Percentiles rank a stretch among this genome's conserved stretches.
These are phyloP conservation scores for Otus sunia DNA, from an alignment of 2,113 vertebrate species.

Conservation along the genomic window DNA sequence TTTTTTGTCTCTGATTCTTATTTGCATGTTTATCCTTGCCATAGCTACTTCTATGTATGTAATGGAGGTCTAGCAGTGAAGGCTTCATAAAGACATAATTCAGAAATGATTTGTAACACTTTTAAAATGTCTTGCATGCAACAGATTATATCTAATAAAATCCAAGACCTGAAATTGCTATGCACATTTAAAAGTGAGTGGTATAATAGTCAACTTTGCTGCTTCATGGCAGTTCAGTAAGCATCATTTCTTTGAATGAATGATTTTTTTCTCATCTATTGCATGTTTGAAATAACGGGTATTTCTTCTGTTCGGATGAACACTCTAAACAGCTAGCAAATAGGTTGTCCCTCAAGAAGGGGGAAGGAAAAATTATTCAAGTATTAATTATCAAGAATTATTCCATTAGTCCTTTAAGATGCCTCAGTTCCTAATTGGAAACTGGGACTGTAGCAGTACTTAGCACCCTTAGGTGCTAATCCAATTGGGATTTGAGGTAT, in stretches of 20 bases:
- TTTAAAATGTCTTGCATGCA: neutral
- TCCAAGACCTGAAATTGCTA: neutral
- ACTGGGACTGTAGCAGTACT: neutral
- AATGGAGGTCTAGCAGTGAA: neutral
- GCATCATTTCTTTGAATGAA: neutral
- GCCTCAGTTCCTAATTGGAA: neutral
- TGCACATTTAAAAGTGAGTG: neutral
- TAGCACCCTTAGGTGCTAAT: neutral
- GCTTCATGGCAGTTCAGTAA: neutral
- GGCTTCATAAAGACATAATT: neutral
- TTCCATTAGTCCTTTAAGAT: neutral
- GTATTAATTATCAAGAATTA: neutral
- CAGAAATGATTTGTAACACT: neutral
- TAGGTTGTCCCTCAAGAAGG: neutral
- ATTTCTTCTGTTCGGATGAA: neutral
- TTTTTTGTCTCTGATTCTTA: neutral
- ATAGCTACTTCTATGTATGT: neutral
- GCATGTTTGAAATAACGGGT: neutral
- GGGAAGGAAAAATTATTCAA: neutral
- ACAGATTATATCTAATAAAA: neutral
- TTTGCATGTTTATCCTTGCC: neutral
- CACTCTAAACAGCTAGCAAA: neutral
- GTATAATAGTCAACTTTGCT: neutral
- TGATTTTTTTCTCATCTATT: neutral
- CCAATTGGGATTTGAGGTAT: neutral